A percentile compares a stretch with the other conserved stretches of the same genome.
Evolutionary conservation across 2,113 vertebrate species (phyloP).

Genomic region (Xenus cinereus): DNA sequence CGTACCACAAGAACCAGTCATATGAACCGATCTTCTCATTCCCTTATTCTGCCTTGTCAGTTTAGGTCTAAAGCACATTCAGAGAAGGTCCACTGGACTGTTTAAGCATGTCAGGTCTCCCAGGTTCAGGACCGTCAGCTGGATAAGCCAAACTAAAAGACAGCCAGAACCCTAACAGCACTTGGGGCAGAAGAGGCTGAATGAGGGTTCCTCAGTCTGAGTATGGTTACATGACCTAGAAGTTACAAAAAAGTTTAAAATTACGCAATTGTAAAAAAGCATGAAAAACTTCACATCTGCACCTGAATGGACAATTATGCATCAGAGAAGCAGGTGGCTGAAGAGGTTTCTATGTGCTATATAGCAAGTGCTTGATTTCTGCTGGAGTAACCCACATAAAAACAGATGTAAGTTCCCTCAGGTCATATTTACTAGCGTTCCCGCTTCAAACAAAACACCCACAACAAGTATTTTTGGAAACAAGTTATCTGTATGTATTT

Average conservation of each 20-base stretch:
- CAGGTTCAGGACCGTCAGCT: neutral
- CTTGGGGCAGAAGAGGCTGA: neutral
- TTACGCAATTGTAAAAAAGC: neutral
- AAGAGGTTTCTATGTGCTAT: neutral
- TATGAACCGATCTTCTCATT: neutral
- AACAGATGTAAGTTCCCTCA: constrained; percentile 7
- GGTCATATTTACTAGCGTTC: constrained; percentile 36
- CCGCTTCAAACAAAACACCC: constrained; percentile 43
- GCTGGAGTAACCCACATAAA: neutral
- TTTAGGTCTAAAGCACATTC: neutral
- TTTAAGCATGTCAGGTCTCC: neutral
- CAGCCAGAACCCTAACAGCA: neutral
- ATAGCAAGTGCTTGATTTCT: neutral
- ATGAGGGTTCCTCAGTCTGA: neutral
- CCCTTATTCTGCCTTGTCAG: neutral
- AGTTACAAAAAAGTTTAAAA: neutral
- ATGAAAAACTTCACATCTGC: neutral
- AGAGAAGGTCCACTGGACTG: neutral
- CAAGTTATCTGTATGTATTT: constrained; percentile 1
- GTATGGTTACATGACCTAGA: neutral
- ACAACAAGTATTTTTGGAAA: constrained; percentile 41
- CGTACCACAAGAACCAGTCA: neutral
- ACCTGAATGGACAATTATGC: neutral
- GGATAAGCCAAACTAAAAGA: neutral
- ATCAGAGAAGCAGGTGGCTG: neutral